These are phyloP conservation scores for Tiphia femorata DNA, from an alignment of 2,888 invertebrate genomes.

Conservation along the genomic window DNA sequence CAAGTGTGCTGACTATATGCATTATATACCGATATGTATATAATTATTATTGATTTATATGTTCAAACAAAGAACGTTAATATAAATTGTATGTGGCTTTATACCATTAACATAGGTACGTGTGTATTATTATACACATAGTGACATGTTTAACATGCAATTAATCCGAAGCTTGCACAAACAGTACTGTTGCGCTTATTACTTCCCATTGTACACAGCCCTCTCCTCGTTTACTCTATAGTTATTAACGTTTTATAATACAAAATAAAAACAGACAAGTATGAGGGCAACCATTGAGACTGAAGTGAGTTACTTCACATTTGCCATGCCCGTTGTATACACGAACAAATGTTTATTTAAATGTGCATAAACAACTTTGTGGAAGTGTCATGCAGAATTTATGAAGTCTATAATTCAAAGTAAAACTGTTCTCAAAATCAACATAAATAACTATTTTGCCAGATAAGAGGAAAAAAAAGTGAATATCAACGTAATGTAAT, in stretches of 20 bases:
- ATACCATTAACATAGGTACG: constrained; percentile 65
- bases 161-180: constrained; percentile 68
- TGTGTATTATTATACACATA: constrained; percentile 64
- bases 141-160: constrained; percentile 69
- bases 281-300: not conserved
- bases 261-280: constrained; percentile 30
- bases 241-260: constrained; percentile 35
- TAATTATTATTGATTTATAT: constrained; percentile 57
- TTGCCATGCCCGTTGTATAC: too few relatives aligned
- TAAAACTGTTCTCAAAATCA: not conserved
- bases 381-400: too few relatives aligned
- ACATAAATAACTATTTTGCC: not conserved
- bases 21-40: constrained; percentile 65
- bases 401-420: too few relatives aligned
- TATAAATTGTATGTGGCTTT: constrained; percentile 57
- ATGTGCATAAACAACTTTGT: too few relatives aligned
- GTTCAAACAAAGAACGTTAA: constrained; percentile 64
- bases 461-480: not conserved
- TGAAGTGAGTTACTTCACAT: too few relatives aligned
- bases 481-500: too few relatives aligned
- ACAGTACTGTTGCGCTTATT: constrained; percentile 66
- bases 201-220: constrained; percentile 65
- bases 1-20: constrained; percentile 59
- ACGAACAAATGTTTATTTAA: too few relatives aligned
- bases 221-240: constrained; percentile 49